Conservation (phyloP, 2,797 vertebrate species). For the Allobates femoralis region DNA sequence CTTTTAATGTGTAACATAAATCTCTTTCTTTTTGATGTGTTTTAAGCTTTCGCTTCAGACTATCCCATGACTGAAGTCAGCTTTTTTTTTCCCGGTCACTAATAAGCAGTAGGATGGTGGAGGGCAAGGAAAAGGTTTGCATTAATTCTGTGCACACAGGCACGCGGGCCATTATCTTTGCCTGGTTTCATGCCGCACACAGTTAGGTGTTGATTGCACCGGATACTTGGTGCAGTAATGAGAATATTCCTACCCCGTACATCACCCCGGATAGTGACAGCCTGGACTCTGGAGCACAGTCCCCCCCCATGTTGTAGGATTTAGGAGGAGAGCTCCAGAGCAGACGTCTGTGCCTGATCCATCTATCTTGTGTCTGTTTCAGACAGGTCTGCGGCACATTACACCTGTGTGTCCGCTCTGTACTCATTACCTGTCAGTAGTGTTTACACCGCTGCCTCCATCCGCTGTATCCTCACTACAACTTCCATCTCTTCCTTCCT, state of each 20-base stretch:
- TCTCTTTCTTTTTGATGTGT: constrained; percentile 20
- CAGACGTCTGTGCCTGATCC: neutral
- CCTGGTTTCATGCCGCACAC: constrained; percentile 4
- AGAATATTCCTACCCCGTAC: neutral
- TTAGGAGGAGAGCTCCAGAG: neutral
- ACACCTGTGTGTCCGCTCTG: neutral
- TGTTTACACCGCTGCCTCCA: constrained; percentile 6
- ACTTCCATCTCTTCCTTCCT: neutral
- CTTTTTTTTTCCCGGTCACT: constrained; percentile 1
- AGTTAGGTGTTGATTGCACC: neutral
- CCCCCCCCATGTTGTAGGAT: neutral
- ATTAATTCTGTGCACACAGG: constrained; percentile 18
- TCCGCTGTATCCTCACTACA: neutral
- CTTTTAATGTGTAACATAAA: constrained; percentile 43
- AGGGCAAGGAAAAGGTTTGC: neutral
- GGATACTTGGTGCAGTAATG: neutral
- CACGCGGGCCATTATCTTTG: neutral
- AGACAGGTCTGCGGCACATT: neutral
- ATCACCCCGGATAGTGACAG: neutral
- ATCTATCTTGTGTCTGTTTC: neutral
- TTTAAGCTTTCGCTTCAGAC: neutral
- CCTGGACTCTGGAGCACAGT: too few relatives aligned
- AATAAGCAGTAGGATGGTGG: neutral
- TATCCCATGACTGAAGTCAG: neutral
- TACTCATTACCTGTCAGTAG: constrained; percentile 3